Conservation (phyloP, 2,797 vertebrate genomes). For the Melanotaenia parkinsoni region DNA sequence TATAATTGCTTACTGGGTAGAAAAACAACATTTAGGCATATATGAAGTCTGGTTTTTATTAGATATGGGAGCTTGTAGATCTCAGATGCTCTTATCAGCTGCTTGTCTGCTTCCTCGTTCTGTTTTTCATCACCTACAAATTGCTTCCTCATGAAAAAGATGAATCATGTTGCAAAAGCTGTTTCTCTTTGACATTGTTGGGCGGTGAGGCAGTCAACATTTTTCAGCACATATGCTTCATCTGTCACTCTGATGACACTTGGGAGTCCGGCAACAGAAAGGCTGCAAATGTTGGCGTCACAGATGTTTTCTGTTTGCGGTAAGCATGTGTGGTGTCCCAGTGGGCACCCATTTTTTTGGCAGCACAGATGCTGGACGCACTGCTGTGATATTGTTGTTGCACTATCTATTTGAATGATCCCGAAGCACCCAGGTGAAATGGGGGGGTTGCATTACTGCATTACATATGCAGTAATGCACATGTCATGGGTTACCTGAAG, state of each 20-base stretch:
- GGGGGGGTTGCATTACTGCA: too few species aligned
- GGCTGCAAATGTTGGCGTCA: constrained; percentile 28
- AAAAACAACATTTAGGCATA: constrained; percentile 22
- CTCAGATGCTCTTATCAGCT: constrained; percentile 26
- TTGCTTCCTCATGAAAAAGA: constrained; percentile 37
- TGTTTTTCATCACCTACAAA: constrained; percentile 45
- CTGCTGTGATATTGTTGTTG: constrained; percentile 20
- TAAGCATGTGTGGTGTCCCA: constrained; percentile 38
- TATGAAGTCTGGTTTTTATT: constrained; percentile 31
- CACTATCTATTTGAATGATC: constrained; percentile 30
- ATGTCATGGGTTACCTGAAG: too few species aligned
- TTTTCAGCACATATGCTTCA: constrained; percentile 53
- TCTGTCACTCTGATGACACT: constrained; percentile 47
- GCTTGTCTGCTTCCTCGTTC: not conserved
- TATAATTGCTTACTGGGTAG: constrained; percentile 15
- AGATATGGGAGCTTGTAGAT: constrained; percentile 29
- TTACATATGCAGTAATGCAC: too few species aligned
- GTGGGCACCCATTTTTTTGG: constrained; percentile 21
- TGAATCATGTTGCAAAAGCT: constrained; percentile 59
- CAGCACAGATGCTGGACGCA: constrained; percentile 29
- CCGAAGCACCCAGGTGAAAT: constrained; percentile 7
- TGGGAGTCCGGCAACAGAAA: constrained; percentile 29
- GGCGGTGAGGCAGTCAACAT: constrained; percentile 38
- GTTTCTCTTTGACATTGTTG: constrained; percentile 46
- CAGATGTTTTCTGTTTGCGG: constrained; percentile 61